These are phyloP conservation scores for Zenarchopterus dispar DNA, from an alignment of 2,797 vertebrate genomes.

Conservation along the genomic window DNA sequence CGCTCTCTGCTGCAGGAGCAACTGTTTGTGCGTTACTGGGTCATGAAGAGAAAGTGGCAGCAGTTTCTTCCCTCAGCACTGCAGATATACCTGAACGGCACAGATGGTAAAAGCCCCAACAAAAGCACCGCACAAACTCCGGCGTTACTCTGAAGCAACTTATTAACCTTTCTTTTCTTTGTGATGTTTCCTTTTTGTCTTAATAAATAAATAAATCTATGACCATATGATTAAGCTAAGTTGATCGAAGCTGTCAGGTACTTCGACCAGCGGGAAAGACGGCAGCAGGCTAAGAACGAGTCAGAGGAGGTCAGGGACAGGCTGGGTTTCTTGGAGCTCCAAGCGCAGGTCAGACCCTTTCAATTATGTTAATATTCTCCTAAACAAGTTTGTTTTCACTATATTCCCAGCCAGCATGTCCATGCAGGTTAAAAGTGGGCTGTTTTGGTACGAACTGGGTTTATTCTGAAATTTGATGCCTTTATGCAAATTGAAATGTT, in stretches of 20 bases:
- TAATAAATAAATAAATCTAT: not conserved
- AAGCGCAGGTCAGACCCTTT: conserved; percentile 76
- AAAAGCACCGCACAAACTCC: no score
- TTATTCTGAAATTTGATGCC: no score
- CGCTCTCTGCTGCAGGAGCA: conserved; percentile 81
- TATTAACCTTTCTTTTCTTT: not conserved
- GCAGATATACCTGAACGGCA: conserved; percentile 79
- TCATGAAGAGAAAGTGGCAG: conserved; percentile 87
- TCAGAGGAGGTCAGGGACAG: conserved; percentile 72
- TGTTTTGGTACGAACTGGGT: no score
- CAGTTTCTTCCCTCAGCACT: conserved; percentile 73
- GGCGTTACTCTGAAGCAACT: no score
- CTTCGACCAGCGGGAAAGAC: conserved; percentile 77
- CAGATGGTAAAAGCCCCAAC: conserved; percentile 73
- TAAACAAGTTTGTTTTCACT: no score
- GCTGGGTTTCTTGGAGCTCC: conserved; percentile 81
- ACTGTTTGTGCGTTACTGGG: conserved; percentile 77
- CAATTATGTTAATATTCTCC: no score
- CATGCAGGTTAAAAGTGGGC: no score
- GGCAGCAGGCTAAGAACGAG: conserved; percentile 57
- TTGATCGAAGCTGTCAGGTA: conserved; percentile 77
- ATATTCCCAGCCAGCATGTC: no score
- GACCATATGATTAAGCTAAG: conserved; percentile 67
- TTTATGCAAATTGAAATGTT: no score
- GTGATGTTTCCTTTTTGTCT: not conserved